Base-by-base conservation (phyloP, 2,888 invertebrate species). In the Disparrhopalites patrizii region DNA sequence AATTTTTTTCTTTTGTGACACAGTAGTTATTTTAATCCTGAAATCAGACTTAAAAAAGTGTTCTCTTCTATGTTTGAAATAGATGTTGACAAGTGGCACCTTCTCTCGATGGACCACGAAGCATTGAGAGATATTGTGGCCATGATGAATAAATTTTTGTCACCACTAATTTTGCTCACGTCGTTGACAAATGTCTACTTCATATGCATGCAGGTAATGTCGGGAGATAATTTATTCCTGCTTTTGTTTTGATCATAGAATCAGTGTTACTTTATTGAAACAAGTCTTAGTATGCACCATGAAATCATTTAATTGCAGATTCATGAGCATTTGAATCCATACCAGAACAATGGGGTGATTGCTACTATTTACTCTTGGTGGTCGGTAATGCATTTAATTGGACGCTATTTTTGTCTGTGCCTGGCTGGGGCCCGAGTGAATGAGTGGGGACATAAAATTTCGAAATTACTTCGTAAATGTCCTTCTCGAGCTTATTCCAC, bases 341-440 rank as follows among this genome's bases (percentile, higher is more conserved):
- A 8, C 2, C 7, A 18, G 13, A 23, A 47, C 3, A 47, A 20
- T 25, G 51, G 51, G 25, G 10, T 47, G 3, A 56, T 65, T 38
- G 58, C 58, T 0, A 31, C 65, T 4, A 18, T 65, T 1, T 65
- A 65, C 33, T 57, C 65, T 4, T n/a, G 57, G 3, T 65, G 65
- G 65, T 65, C 65, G 0, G 57, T 65, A 18, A 2, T 65, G 1
- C 65, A 65, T 36, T 31, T 65, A n/a, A 50, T 65, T 20, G 56
- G 7, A 2, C 50, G 65, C 1, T 51, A 58, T 8, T 65, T 58
- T 27, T 13, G 50, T 20, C 31, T 65, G 13, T 40, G 31, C 3
- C 15, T 57, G 13, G 18, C 51, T 27, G 57, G 51, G 3, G 30
- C 57, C 5, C 3, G 65, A 25, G n/a, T 57, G 4, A 57, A 65